A percentile compares a stretch with the other conserved stretches of the same genome.
phyloP scores from a whole-genome alignment of 2,888 invertebrate species.

The Caenorhabditis panamensis region DNA sequence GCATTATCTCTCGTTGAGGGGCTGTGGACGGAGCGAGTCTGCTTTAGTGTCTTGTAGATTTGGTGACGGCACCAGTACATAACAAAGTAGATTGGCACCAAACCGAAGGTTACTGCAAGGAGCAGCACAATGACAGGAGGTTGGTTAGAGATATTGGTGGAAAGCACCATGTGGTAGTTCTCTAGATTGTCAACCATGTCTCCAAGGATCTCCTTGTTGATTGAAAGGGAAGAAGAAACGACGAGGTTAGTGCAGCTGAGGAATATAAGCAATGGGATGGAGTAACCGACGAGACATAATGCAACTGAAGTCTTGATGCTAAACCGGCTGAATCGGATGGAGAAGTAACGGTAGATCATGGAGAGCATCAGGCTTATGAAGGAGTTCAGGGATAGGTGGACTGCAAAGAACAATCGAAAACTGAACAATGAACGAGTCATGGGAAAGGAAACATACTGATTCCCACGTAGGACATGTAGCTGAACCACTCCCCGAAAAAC shows the following conservation, averaged over 20 bases:
- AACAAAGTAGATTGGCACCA: conserved; percentile 47
- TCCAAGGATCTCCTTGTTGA: conserved; percentile 31
- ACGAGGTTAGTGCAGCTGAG: conserved; percentile 25
- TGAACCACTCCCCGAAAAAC: conserved; percentile 51
- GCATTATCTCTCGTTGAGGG: conserved; percentile 52
- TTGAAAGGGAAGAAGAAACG: not conserved
- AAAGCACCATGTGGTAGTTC: conserved; percentile 45
- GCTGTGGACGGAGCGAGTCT: conserved; percentile 50
- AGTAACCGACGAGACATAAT: conserved; percentile 45
- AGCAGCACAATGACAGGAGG: conserved; percentile 37
- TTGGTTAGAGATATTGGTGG: conserved; percentile 43
- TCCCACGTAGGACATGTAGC: conserved; percentile 57
- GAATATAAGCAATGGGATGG: conserved; percentile 38
- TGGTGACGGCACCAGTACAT: conserved; percentile 60
- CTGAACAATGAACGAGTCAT: too few species aligned
- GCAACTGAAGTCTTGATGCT: conserved; percentile 23
- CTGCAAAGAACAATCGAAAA: conserved; percentile 16
- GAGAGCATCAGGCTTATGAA: conserved; percentile 59
- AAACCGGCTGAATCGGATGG: conserved; percentile 37
- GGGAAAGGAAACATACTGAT: conserved; percentile 14
- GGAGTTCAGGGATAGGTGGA: conserved; percentile 43
- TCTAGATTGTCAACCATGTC: conserved; percentile 36
- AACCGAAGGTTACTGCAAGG: conserved; percentile 24
- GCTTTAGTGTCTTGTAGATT: conserved; percentile 43
- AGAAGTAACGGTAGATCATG: conserved; percentile 58